Conservation (phyloP, 2,797 vertebrate genomes). For the Myotis planiceps region DNA sequence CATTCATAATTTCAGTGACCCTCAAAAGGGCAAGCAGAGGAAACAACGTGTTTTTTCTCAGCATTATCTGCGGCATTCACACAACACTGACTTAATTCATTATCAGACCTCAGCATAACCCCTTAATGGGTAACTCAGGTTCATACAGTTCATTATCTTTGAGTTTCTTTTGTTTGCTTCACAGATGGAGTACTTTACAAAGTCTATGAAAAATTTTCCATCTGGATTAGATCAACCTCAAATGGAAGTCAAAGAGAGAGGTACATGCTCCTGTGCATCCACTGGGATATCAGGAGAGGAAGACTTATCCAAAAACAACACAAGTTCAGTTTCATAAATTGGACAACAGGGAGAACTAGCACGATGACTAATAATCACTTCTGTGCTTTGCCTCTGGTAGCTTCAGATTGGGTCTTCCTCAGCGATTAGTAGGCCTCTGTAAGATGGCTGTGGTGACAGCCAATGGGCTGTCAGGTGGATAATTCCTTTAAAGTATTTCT, state of each 20-base stretch:
- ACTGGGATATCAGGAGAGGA: conserved; percentile 43
- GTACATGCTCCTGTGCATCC: conserved; percentile 46
- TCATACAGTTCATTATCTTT: conserved; percentile 72
- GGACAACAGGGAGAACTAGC: conserved; percentile 61
- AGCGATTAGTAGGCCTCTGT: neutral
- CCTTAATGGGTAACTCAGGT: conserved; percentile 71
- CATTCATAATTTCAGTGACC: conserved; percentile 69
- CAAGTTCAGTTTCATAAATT: conserved; percentile 59
- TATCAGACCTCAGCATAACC: conserved; percentile 65
- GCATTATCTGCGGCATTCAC: conserved; percentile 37
- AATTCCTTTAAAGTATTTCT: conserved; percentile 40
- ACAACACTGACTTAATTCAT: conserved; percentile 63
- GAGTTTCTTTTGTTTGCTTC: conserved; percentile 74
- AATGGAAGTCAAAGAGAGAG: conserved; percentile 63
- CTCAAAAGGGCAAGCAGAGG: conserved; percentile 44
- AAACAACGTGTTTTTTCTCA: conserved; percentile 47
- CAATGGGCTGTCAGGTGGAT: conserved; percentile 1
- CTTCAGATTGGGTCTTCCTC: conserved; percentile 32
- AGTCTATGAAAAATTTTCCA: conserved; percentile 67
- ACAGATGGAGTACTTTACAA: conserved; percentile 67
- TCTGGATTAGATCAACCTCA: conserved; percentile 77
- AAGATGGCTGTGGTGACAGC: neutral
- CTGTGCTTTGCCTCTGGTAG: conserved; percentile 32
- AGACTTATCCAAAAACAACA: conserved; percentile 75
- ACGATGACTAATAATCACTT: conserved; percentile 51